phyloP scores from a whole-genome alignment of 2,888 invertebrate species.

The Brassicogethes aeneus region DNA sequence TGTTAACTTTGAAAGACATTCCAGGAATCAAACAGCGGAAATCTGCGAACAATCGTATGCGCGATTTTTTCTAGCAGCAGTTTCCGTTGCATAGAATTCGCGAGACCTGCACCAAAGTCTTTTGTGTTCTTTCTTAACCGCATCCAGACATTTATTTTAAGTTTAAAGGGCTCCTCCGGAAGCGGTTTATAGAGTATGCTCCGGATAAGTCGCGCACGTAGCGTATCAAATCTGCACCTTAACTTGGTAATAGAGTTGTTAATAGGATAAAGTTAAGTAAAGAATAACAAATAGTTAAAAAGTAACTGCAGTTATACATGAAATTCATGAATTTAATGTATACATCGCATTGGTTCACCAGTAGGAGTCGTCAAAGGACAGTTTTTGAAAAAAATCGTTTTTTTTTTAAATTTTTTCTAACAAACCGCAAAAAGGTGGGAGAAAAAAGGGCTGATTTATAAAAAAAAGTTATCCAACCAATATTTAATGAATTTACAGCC shows the following conservation, averaged over 20 bases:
- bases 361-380: not conserved
- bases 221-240: constrained; percentile 9
- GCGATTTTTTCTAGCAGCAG: not conserved
- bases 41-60: not conserved
- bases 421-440: too few relatives aligned
- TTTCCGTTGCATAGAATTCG: not conserved
- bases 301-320: too few relatives aligned
- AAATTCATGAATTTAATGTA: too few relatives aligned
- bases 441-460: too few relatives aligned
- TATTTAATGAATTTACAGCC: too few relatives aligned
- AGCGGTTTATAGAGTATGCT: not conserved
- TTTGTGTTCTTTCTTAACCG: too few relatives aligned
- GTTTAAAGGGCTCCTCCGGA: not conserved
- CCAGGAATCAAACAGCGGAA: too few relatives aligned
- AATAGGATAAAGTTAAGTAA: constrained; percentile 10
- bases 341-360: not conserved
- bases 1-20: too few relatives aligned
- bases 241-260: constrained; percentile 9
- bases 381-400: not conserved
- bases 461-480: too few relatives aligned
- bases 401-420: too few relatives aligned
- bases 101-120: not conserved
- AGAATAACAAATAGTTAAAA: too few relatives aligned
- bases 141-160: too few relatives aligned
- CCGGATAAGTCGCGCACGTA: not conserved